A percentile compares a stretch with the other conserved stretches of the same genome.
These are phyloP conservation scores for Nasonia longicornis DNA, from an alignment of 1,140 invertebrate genomes.

Conservation along the genomic window DNA sequence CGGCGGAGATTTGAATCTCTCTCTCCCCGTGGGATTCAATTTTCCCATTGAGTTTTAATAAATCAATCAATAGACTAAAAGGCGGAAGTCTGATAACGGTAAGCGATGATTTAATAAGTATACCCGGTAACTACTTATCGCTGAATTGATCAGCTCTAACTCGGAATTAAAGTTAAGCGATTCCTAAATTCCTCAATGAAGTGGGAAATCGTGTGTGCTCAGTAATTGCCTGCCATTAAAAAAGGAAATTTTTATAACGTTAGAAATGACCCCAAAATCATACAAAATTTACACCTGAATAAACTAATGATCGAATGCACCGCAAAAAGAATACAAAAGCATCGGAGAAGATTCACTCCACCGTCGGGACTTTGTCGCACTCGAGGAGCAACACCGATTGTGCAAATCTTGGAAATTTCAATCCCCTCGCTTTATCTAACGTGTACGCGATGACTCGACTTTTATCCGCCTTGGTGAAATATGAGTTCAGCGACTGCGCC, in stretches of 20 bases:
- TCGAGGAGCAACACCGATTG: not conserved
- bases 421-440: conserved; percentile 9
- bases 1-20: conserved; percentile 1
- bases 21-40: not conserved
- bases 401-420: conserved; percentile 29
- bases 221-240: not conserved
- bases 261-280: no score
- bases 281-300: no score
- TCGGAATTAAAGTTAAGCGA: not conserved
- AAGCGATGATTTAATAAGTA: conserved; percentile 30
- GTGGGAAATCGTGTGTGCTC: not conserved
- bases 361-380: not conserved
- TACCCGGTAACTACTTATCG: conserved; percentile 5
- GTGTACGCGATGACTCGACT: not conserved
- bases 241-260: not conserved
- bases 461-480: conserved; percentile 21
- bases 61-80: conserved; percentile 8
- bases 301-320: no score
- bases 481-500: conserved; percentile 26
- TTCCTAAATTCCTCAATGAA: not conserved
- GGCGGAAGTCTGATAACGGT: conserved; percentile 22
- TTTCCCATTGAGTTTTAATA: conserved; percentile 13
- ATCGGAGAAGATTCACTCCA: not conserved
- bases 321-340: no score
- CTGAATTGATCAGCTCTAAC: conserved; percentile 10